These are phyloP conservation scores for Timema cristinae DNA, from an alignment of 2,888 invertebrate genomes.

Conservation along the genomic window DNA sequence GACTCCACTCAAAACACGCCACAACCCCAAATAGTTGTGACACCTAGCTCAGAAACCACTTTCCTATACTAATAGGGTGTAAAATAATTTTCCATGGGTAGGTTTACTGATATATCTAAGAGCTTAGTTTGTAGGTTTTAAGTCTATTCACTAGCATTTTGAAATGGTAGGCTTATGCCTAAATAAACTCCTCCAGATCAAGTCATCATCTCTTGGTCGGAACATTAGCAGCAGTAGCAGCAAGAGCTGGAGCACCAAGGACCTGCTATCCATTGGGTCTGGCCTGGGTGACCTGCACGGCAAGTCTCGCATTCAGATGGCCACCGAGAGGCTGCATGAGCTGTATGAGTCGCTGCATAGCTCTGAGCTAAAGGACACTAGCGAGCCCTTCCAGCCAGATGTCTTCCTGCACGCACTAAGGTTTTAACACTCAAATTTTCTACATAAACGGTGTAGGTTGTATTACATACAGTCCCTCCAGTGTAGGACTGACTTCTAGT, in stretches of 20 bases:
- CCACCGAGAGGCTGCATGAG: conserved; percentile 80
- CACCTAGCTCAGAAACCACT: too few species aligned
- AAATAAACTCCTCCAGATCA: conserved; percentile 38
- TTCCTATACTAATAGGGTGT: too few species aligned
- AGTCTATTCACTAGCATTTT: too few species aligned
- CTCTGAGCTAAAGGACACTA: conserved; percentile 67
- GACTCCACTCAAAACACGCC: too few species aligned
- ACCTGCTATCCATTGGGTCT: conserved; percentile 59
- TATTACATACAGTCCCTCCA: too few species aligned
- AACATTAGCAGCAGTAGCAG: conserved; percentile 69
- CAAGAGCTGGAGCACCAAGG: conserved; percentile 71
- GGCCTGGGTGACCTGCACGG: conserved; percentile 18
- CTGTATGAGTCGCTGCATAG: conserved; percentile 69
- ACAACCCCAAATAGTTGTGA: too few species aligned
- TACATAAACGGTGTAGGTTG: background rate
- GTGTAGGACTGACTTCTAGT: too few species aligned
- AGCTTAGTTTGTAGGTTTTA: too few species aligned
- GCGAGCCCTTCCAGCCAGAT: conserved; percentile 76
- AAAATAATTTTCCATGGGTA: too few species aligned
- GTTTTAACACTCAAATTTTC: conserved; percentile 45
- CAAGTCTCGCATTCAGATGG: conserved; percentile 53
- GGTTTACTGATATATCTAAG: too few species aligned
- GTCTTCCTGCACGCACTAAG: conserved; percentile 76
- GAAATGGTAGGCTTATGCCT: too few species aligned
- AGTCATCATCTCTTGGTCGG: conserved; percentile 73